Conservation (phyloP, 2,888 invertebrate genomes). For the Acanthacorydalis orientalis region DNA sequence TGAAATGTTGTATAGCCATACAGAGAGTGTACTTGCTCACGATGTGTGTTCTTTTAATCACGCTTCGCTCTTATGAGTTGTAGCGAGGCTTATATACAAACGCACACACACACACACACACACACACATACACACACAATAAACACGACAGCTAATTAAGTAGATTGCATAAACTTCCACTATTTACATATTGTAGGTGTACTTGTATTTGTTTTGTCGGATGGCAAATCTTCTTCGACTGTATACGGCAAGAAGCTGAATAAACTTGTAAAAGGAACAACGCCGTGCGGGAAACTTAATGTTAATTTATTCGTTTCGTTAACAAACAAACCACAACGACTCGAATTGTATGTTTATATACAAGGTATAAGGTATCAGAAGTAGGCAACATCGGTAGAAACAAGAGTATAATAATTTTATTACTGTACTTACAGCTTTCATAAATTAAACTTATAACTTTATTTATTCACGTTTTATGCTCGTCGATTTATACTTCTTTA, state of each 20-base stretch:
- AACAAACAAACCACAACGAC: conserved; percentile 9
- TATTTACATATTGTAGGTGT: conserved; percentile 27
- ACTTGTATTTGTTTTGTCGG: conserved; percentile 9
- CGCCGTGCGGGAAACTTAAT: conserved; percentile 18
- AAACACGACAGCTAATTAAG: conserved; percentile 31
- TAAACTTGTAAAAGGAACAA: not conserved
- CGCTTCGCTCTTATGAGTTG: not conserved
- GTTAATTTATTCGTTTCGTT: conserved; percentile 26
- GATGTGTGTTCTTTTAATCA: not conserved
- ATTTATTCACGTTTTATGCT: no score
- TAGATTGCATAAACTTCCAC: conserved; percentile 25
- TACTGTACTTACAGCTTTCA: no score
- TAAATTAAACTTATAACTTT: no score
- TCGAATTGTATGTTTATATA: no score
- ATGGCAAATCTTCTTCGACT: not conserved
- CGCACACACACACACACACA: no score
- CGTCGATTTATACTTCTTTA: no score
- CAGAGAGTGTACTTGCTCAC: not conserved
- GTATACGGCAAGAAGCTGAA: not conserved
- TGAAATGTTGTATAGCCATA: no score
- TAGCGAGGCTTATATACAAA: not conserved
- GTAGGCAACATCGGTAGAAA: no score
- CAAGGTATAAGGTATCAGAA: no score
- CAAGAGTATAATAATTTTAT: no score
- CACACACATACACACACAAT: conserved; percentile 15